Conservation (phyloP, 2,797 vertebrate genomes). For the Melanotaenia pygmaea region DNA sequence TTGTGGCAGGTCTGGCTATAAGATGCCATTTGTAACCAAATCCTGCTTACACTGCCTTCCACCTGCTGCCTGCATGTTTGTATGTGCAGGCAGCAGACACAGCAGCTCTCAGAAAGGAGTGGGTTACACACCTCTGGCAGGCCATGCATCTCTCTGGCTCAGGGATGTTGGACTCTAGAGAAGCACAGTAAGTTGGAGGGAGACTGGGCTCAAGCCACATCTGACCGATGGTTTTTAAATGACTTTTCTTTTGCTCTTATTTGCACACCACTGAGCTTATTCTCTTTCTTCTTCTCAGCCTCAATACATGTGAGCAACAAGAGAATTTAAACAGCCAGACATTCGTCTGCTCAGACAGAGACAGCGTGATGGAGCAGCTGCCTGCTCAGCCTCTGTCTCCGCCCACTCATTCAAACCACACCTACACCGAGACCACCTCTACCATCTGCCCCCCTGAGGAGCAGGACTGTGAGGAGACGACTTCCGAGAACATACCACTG, state of each 20-base stretch:
- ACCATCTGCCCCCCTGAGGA: neutral
- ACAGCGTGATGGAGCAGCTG: constrained; percentile 11
- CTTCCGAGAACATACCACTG: neutral
- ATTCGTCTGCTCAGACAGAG: neutral
- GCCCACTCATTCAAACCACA: constrained; percentile 1
- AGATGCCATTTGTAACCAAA: neutral
- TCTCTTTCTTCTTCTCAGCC: constrained; percentile 29
- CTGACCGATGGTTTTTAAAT: neutral
- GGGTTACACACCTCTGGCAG: constrained; percentile 78
- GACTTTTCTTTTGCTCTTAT: neutral
- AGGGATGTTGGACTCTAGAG: neutral
- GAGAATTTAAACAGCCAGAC: constrained; percentile 27
- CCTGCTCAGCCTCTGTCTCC: constrained; percentile 28
- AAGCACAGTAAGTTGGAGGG: constrained; percentile 52
- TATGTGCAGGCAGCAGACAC: constrained; percentile 78
- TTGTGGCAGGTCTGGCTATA: neutral
- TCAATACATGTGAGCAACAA: constrained; percentile 31
- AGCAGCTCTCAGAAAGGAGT: constrained; percentile 74
- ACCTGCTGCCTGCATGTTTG: neutral
- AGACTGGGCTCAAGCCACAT: neutral
- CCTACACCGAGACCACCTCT: neutral
- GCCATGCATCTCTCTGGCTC: constrained; percentile 74
- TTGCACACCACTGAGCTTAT: neutral
- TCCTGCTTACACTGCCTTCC: neutral
- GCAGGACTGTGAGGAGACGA: neutral